phyloP scores from a whole-genome alignment of 2,888 invertebrate genomes.

The Apoda limacodes region DNA sequence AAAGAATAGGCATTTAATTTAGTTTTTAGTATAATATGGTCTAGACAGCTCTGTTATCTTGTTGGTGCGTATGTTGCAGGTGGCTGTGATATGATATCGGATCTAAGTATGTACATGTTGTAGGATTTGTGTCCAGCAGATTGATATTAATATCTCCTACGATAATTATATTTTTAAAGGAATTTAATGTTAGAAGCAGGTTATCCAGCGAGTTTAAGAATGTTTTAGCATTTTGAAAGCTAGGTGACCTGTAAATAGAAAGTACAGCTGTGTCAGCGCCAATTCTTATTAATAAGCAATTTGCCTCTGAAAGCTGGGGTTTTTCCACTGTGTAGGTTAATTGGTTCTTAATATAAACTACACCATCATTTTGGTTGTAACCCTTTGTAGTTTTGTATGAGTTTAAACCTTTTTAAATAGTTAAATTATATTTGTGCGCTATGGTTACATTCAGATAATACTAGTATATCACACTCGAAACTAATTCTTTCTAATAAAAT shows the following conservation, averaged over 20 bases:
- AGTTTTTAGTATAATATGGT: slow-evolving; percentile 4
- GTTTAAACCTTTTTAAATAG: too few species aligned
- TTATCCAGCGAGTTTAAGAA: slow-evolving; percentile 1
- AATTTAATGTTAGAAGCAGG: not conserved
- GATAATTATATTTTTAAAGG: slow-evolving; percentile 2
- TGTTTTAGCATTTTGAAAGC: slow-evolving; percentile 1
- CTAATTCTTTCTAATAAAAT: not conserved
- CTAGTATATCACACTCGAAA: not conserved
- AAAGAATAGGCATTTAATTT: slow-evolving; percentile 1
- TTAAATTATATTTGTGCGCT: not conserved
- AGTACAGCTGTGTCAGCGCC: slow-evolving; percentile 1
- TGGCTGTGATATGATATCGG: too few species aligned
- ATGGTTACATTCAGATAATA: slow-evolving; percentile 3
- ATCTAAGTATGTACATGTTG: too few species aligned
- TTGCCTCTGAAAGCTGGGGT: not conserved
- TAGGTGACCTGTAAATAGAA: slow-evolving; percentile 5
- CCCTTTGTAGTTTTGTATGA: not conserved
- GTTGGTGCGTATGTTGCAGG: too few species aligned
- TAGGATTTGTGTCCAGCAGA: too few species aligned
- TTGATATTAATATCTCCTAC: slow-evolving; percentile 7
- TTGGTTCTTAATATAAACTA: not conserved
- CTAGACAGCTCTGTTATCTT: slow-evolving; percentile 4
- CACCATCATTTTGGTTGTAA: slow-evolving; percentile 2
- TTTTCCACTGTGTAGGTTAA: not conserved
- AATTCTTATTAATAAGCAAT: slow-evolving; percentile 1